A percentile compares a stretch with the other conserved stretches of the same genome.
These are phyloP conservation scores for Mya arenaria DNA, from an alignment of 1,140 invertebrate genomes.

Conservation along the genomic window DNA sequence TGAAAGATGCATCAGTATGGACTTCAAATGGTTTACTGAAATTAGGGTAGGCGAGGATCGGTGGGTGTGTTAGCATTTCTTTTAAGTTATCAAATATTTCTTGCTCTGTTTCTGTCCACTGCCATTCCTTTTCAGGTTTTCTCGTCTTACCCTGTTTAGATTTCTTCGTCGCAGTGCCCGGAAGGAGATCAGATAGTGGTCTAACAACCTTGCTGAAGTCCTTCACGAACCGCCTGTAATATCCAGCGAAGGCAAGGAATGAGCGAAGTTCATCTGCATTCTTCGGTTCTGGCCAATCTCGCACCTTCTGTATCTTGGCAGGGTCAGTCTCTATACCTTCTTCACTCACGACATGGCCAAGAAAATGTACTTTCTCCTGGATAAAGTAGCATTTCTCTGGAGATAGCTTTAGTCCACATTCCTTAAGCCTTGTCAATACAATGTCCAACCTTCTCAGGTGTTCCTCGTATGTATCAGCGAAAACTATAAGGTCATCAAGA, in stretches of 20 bases:
- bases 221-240: not conserved
- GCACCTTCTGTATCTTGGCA: too few relatives aligned
- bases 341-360: too few relatives aligned
- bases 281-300: too few relatives aligned
- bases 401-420: not conserved
- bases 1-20: not conserved
- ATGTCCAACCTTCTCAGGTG: too few relatives aligned
- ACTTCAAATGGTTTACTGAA: conserved; percentile 13
- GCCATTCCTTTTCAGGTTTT: not conserved
- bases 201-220: not conserved
- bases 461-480: too few relatives aligned
- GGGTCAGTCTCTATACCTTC: too few relatives aligned
- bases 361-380: not conserved
- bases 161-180: not conserved
- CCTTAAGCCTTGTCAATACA: not conserved
- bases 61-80: conserved; percentile 3
- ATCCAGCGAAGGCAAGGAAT: not conserved
- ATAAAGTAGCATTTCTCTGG: not conserved
- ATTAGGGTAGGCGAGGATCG: conserved; percentile 21
- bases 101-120: conserved; percentile 9
- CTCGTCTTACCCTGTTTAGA: not conserved
- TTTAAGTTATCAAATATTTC: conserved; percentile 18
- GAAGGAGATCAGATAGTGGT: not conserved
- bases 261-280: not conserved
- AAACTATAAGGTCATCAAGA: not conserved